Evolutionary conservation across 2,888 invertebrate species (phyloP), one percentile per base, ranked within the genome.

Genomic region (Phania funesta): DNA sequence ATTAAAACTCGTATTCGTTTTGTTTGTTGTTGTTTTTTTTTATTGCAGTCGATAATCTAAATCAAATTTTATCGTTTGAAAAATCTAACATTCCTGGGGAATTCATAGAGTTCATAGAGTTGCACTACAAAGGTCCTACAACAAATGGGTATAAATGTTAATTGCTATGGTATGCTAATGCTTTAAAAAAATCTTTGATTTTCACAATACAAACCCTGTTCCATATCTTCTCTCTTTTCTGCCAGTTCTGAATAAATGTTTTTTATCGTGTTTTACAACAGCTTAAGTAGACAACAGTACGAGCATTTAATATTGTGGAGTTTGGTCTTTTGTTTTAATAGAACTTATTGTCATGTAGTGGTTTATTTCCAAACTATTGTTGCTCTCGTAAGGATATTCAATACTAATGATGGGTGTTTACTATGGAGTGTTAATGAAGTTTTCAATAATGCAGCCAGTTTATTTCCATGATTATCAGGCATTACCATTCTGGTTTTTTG

Each of bases 11-110:
- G 44, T 38, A 38, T 56, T 56, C 16, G 20, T 48, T 54, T 26
- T 32, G 18, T 67, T 50, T 73, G 24, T 35, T 38, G 3, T 35
- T 9, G 9, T 5, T 32, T 32, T 9, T 32, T n/a, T 1, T 35
- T 71, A 24, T 48, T 58, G 60, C 48, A 46, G 68, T 70, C 74
- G 74, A 80, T 80, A 74, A 74, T 68, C 74, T 64, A 80, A 80
- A 80, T 80, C 79, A 79, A 73, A 79, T 79, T 79, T 79, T 74
- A 79, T 79, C 79, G 67, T 79, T 71, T 26, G 11, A 62, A 68
- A 79, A 74, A 50, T 46, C 50, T 13, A 44, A 54, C 60, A 64
- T 62, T 68, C 35, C 29, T 54, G 16, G 46, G 62, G 24, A 56
- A 62, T 29, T 64, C 16, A 38, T n/a, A 38, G 35, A 11, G 67